Evolutionary conservation across 2,113 vertebrate species (phyloP).

Genomic region (Prionailurus bengalensis): DNA sequence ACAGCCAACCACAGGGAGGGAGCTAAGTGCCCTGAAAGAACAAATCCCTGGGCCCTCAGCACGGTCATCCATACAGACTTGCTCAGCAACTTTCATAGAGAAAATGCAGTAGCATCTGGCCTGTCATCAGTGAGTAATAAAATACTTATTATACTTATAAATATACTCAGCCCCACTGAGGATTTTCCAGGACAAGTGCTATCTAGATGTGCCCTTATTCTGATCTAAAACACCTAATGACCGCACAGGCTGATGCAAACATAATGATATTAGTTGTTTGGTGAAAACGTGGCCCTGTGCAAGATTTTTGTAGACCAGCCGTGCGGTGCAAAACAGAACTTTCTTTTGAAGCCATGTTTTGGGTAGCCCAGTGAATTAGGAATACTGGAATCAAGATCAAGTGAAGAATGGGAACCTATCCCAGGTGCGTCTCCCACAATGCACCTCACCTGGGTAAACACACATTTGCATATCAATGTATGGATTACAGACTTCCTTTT

Average conservation of each 20-base stretch:
- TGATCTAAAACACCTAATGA: neutral
- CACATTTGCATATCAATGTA: neutral
- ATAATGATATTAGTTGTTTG: neutral
- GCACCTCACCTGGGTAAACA: conserved; percentile 38
- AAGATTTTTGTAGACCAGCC: neutral
- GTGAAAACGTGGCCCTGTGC: neutral
- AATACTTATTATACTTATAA: neutral
- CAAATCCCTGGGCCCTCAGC: no score
- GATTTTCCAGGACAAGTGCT: neutral
- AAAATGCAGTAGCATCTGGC: neutral
- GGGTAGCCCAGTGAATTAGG: neutral
- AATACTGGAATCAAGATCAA: neutral
- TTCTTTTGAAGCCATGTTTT: neutral
- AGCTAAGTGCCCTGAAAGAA: neutral
- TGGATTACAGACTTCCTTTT: conserved; percentile 2
- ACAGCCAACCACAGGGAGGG: neutral
- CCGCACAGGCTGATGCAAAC: neutral
- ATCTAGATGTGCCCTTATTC: neutral
- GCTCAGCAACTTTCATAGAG: neutral
- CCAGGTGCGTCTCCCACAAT: neutral
- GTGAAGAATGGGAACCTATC: neutral
- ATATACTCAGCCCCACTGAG: neutral
- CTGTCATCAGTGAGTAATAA: neutral
- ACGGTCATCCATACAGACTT: fast-evolving
- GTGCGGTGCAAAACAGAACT: neutral